Conservation (phyloP, 2,113 vertebrate genomes). For the Melanerpes formicivorus region DNA sequence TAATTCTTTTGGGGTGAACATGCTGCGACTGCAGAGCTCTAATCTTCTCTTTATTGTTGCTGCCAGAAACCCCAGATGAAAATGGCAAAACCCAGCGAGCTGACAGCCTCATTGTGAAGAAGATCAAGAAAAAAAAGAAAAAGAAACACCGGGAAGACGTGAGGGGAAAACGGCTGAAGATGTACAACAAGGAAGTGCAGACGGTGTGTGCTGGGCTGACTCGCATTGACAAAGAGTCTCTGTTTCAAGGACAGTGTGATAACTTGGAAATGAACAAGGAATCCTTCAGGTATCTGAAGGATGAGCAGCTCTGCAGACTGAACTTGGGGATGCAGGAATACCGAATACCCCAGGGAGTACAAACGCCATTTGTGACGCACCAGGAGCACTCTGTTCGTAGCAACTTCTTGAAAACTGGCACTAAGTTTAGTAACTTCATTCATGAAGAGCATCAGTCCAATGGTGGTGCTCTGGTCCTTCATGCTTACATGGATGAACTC, state of each 20-base stretch:
- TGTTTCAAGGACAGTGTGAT: constrained; percentile 74
- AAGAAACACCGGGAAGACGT: constrained; percentile 91
- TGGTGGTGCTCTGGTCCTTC: constrained; percentile 91
- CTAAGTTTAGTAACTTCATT: constrained; percentile 88
- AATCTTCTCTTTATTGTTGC: constrained; percentile 70
- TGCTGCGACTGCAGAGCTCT: constrained; percentile 27
- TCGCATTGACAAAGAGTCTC: constrained; percentile 71
- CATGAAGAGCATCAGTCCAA: constrained; percentile 96
- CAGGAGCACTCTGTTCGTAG: constrained; percentile 94
- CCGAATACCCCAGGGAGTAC: constrained; percentile 82
- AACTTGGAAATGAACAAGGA: constrained; percentile 78
- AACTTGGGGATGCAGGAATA: constrained; percentile 81
- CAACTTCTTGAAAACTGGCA: constrained; percentile 89
- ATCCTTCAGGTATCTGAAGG: constrained; percentile 81
- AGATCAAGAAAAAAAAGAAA: constrained; percentile 95
- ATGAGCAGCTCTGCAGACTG: constrained; percentile 80
- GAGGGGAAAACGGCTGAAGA: constrained; percentile 83
- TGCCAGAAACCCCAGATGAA: constrained; percentile 87
- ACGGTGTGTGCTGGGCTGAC: constrained; percentile 86
- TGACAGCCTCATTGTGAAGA: constrained; percentile 90
- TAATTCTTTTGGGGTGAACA: background rate
- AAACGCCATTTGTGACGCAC: constrained; percentile 88
- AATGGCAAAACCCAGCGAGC: constrained; percentile 86
- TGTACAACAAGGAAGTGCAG: constrained; percentile 93
- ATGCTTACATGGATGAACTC: constrained; percentile 96